phyloP scores from a whole-genome alignment of 2,797 vertebrate species.

The Tapirus indicus region DNA sequence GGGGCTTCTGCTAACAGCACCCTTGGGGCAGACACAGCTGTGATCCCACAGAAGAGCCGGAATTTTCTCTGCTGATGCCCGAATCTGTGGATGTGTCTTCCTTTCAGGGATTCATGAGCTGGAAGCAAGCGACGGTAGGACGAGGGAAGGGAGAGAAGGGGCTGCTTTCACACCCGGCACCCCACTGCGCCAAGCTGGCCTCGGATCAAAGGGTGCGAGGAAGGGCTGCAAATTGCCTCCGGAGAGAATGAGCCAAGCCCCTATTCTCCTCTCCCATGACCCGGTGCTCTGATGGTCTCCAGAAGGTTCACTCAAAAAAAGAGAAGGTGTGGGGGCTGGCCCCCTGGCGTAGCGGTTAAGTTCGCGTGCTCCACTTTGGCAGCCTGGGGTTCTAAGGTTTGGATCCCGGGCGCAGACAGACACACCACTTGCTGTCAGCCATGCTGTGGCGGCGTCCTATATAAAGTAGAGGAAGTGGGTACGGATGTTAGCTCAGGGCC shows the following conservation, averaged over 20 bases:
- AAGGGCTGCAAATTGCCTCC: rapidly evolving
- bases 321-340: too few relatives aligned
- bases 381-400: too few relatives aligned
- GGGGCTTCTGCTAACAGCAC: constrained; percentile 59
- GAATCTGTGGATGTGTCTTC: constrained; percentile 39
- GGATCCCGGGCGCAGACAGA: too few relatives aligned
- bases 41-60: constrained; percentile 70
- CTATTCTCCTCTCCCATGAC: background rate
- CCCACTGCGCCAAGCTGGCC: background rate
- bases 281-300: background rate
- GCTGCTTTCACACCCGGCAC: background rate
- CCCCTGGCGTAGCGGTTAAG: too few relatives aligned
- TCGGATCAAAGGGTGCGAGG: background rate
- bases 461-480: too few relatives aligned
- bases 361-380: too few relatives aligned
- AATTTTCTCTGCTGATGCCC: constrained; percentile 59
- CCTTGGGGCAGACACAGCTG: constrained; percentile 37
- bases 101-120: background rate
- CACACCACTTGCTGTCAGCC: too few relatives aligned
- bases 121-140: background rate
- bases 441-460: too few relatives aligned
- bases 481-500: too few relatives aligned
- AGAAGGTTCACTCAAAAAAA: background rate
- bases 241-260: background rate
- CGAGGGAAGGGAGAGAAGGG: background rate